Base-by-base conservation (phyloP, 2,888 invertebrate species). In the Scrobipalpa atriplicella region DNA sequence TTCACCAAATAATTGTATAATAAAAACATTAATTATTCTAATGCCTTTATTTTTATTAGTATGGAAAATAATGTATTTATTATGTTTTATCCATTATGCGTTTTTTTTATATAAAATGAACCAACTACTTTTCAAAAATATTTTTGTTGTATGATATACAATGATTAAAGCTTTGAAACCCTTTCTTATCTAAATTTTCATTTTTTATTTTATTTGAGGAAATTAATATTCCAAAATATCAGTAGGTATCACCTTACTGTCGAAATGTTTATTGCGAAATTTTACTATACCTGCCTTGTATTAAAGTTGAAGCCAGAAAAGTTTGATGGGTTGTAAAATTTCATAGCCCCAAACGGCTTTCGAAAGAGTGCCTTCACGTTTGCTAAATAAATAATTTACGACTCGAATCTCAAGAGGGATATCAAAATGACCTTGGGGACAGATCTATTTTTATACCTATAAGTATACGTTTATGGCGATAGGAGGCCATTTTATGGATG, bases 351-450 rank as follows among this genome's bases (percentile, higher is more conserved):
- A n/a, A 58, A 58, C 58, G n/a, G 47, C 47, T 47, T 16, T 47
- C n/a, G 38, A 58, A 56, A 58, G 58, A 58, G n/a, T 13, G 5
- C 54, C 21, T 54, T 11, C 19, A 54, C 47, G 16, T 58, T 58
- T 29, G 29, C 36, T 38, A 58, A 58, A 58, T 58, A 58, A 58
- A 58, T 58, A 38, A 58, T 58, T 58, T 58, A 58, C 38, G 58
- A 58, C 13, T 36, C 16, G 16, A 38, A n/a, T 58, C 36, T 38
- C 58, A n/a, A 58, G 29, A 29, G 58, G 16, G 36, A 13, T 58
- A 36, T 38, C 36, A n/a, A 58, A 56, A 56, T 21, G 29, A 29
- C 58, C 58, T 58, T 38, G 58, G 6, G n/a, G 16, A 58, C 2
- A 38, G 58, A 58, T 58, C 29, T 38, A 58, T 58, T 58, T 38